Percentiles rank a stretch among this genome's conserved stretches.
These are phyloP conservation scores for Zaprionus inermis DNA, from an alignment of 1,140 invertebrate species.

Conservation along the genomic window DNA sequence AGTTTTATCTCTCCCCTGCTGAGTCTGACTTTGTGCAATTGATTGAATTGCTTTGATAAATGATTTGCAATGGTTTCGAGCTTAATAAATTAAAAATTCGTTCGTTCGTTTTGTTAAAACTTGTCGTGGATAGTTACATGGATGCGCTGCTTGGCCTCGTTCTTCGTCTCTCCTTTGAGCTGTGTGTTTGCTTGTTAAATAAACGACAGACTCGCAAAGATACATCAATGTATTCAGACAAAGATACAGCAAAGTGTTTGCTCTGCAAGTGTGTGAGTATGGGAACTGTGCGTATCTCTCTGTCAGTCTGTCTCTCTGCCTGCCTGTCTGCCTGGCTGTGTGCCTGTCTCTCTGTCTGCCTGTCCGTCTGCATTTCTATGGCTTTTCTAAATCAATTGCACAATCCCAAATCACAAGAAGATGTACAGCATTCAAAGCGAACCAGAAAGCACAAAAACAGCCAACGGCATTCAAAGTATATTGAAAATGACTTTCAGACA, in stretches of 20 bases:
- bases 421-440: conserved; percentile 34
- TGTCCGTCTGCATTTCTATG: conserved; percentile 38
- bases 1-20: background rate
- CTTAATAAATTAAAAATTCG: conserved; percentile 28
- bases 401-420: conserved; percentile 47
- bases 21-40: conserved; percentile 5
- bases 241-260: conserved; percentile 11
- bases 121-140: conserved; percentile 5
- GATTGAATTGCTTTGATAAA: conserved; percentile 32
- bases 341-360: conserved; percentile 7
- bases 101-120: conserved; percentile 15
- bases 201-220: conserved; percentile 11
- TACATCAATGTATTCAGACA: background rate
- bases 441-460: conserved; percentile 19
- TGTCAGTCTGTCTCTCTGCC: background rate
- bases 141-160: background rate
- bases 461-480: conserved; percentile 40
- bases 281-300: background rate
- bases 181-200: background rate
- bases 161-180: background rate
- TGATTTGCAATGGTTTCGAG: conserved; percentile 6
- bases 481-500: conserved; percentile 44
- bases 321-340: background rate
- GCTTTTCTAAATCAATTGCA: conserved; percentile 53
- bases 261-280: background rate